Conservation (phyloP, 2,113 vertebrate species). For the Sardina pilchardus region DNA sequence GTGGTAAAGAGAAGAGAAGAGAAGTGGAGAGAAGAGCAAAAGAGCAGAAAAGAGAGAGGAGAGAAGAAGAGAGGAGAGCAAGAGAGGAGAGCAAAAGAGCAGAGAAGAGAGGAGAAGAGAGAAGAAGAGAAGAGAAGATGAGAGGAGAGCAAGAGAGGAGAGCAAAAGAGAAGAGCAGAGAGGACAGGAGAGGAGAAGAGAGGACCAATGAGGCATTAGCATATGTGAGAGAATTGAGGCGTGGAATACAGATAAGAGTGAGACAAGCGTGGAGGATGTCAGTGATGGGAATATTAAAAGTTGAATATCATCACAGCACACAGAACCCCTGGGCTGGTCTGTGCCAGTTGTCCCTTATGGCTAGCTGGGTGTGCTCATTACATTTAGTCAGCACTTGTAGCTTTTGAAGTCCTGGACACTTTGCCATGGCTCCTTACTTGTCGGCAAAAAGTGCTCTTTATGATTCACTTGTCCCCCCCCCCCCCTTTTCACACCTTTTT, state of each 20-base stretch:
- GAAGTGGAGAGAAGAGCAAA: no score
- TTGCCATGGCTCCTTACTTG: not conserved
- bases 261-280: not conserved
- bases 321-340: not conserved
- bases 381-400: not conserved
- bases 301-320: not conserved
- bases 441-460: not conserved
- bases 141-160: not conserved
- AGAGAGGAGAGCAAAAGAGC: not conserved
- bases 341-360: not conserved
- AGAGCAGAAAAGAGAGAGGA: not conserved
- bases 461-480: not conserved
- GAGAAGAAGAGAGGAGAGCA: not conserved
- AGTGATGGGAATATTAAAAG: not conserved
- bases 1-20: not conserved
- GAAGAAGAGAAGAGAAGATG: not conserved
- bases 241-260: not conserved
- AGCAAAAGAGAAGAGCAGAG: not conserved
- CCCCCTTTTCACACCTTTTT: slow-evolving; percentile 3
- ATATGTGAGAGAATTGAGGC: not conserved
- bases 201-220: not conserved
- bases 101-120: not conserved
- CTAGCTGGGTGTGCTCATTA: not conserved
- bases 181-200: not conserved
- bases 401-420: not conserved